Conservation (phyloP, 1,140 invertebrate genomes). For the Papilio glaucus region DNA sequence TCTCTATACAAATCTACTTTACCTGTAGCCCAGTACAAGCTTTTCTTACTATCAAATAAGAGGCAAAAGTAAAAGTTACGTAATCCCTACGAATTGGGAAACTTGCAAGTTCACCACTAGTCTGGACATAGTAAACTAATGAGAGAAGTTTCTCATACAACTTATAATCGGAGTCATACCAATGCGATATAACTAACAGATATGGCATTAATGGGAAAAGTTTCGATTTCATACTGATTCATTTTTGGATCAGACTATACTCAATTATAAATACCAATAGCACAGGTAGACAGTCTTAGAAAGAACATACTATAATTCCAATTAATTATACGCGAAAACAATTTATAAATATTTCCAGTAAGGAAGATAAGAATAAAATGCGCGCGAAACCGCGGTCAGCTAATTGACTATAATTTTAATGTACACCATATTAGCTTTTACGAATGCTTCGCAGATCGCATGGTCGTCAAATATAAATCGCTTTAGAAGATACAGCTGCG, state of each 20-base stretch:
- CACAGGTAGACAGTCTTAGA: too few relatives aligned
- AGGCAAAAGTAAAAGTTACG: constrained; percentile 19
- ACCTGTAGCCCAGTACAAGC: background rate
- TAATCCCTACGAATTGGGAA: constrained; percentile 22
- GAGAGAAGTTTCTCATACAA: constrained; percentile 55
- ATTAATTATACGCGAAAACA: too few relatives aligned
- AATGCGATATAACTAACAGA: constrained; percentile 41
- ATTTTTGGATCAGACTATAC: background rate
- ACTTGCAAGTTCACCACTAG: constrained; percentile 44
- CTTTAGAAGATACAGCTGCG: background rate
- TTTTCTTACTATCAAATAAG: constrained; percentile 9
- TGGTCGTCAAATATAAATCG: background rate
- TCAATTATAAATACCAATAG: too few relatives aligned
- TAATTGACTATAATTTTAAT: too few relatives aligned
- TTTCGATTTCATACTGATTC: constrained; percentile 6
- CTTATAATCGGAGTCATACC: constrained; percentile 47
- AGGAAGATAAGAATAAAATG: too few relatives aligned
- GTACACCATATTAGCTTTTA: background rate
- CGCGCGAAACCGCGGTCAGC: too few relatives aligned
- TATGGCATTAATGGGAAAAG: constrained; percentile 9
- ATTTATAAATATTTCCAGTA: too few relatives aligned
- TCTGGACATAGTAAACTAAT: constrained; percentile 55
- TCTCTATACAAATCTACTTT: constrained; percentile 22
- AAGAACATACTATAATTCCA: too few relatives aligned
- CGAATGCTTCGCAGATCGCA: background rate